Evolutionary conservation across 2,888 invertebrate genomes (phyloP).

Genomic region (Hyppa rectilinea): DNA sequence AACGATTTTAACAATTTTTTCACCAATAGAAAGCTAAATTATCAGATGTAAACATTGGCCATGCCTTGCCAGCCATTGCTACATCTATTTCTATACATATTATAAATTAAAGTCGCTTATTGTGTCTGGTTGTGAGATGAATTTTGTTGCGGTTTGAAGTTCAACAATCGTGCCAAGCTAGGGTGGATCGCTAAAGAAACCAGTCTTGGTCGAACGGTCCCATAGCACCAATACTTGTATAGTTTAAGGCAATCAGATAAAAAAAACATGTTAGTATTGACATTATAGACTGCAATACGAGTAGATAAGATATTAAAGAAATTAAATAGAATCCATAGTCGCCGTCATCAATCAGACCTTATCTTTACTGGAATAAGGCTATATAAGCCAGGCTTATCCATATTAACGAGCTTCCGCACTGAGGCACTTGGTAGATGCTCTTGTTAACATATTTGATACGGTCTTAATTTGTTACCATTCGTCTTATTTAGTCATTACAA

Average conservation of each 20-base stretch:
- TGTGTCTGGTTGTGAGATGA: background rate
- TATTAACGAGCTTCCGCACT: conserved; percentile 12
- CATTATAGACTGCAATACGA: background rate
- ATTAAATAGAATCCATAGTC: background rate
- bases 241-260: background rate
- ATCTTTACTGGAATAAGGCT: conserved; percentile 18
- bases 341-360: conserved; percentile 24
- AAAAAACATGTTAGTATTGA: background rate
- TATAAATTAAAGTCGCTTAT: background rate
- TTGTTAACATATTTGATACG: conserved; percentile 1
- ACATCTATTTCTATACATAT: background rate
- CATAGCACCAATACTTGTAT: background rate
- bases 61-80: too few species aligned
- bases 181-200: background rate
- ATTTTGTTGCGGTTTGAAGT: background rate
- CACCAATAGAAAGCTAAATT: too few species aligned
- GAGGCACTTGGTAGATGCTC: background rate
- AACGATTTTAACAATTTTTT: too few species aligned
- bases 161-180: background rate
- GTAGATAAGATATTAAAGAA: background rate
- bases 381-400: conserved; percentile 9
- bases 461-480: background rate
- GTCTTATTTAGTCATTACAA: background rate
- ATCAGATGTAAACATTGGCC: too few species aligned
- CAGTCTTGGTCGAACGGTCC: background rate